Evolutionary conservation across 1,140 invertebrate species (phyloP), one percentile per base, ranked within the genome.

Genomic region (Pogonus chalceus): DNA sequence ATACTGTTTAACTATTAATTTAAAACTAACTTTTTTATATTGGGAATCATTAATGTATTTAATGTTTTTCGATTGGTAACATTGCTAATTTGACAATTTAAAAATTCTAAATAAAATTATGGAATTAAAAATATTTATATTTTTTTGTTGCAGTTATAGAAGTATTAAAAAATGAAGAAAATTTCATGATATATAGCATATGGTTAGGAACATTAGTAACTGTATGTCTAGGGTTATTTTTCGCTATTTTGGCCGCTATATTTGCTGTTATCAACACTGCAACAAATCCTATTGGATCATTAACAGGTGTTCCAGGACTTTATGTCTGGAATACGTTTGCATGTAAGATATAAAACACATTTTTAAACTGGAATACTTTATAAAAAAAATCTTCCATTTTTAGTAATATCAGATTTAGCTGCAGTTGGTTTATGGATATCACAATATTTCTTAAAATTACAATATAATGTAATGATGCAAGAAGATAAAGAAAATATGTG

Each of bases 251-350:
- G 0, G 76, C 79, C 23, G 83, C 84, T 26, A 75, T 87, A 21
- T 85, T 90, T 65, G 80, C 85, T n/a, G 77, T 87, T 23, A 77
- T 89, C 46, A 90, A 90, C 63, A 84, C 87, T 2, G 81, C 82
- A 24, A 86, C 83, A 2, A 85, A 81, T 22, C 87, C 86, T 7
- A 79, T 83, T 51, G 78, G 83, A 58, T 80, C 81, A 52, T 76
- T 88, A 49, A 79, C 85, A 12, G 85, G 86, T 1, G 72, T 87
- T n/a, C 75, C 80, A n/a, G 87, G 87, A 16, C 75, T 91, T 35
- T 90, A 88, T 63, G 63, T 88, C 2, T 89, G 87, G 80, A 90
- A 90, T 69, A 74, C 74, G 23, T 65, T 85, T 58, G 81, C 83
- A 59, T 68, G 88, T 90, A 77, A 82, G 79, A 58, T 58, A 39